These are phyloP conservation scores for Watsonalla cultraria DNA, from an alignment of 2,888 invertebrate genomes.

Conservation along the genomic window DNA sequence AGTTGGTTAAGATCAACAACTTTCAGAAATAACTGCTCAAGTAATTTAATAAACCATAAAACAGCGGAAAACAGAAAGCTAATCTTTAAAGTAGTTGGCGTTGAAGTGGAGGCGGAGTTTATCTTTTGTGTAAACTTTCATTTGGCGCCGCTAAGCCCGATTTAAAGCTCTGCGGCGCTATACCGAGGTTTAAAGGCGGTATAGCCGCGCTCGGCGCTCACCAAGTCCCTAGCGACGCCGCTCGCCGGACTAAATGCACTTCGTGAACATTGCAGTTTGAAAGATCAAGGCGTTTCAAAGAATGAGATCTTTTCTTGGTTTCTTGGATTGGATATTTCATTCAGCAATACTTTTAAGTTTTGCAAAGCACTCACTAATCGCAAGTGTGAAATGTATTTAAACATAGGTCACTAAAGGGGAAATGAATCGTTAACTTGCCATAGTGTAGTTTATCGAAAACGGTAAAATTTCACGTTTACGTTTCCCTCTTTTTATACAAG, in stretches of 20 bases:
- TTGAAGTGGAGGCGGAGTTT: slow-evolving; percentile 33
- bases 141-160: slow-evolving; percentile 48
- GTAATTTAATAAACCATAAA: not conserved
- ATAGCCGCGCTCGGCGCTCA: slow-evolving; percentile 21
- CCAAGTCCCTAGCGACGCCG: slow-evolving; percentile 3
- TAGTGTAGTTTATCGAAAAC: too few relatives aligned
- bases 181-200: slow-evolving; percentile 29
- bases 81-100: slow-evolving; percentile 31
- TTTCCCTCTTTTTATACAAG: too few relatives aligned
- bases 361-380: too few relatives aligned
- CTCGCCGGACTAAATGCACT: slow-evolving; percentile 2
- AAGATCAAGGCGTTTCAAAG: slow-evolving; percentile 1
- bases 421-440: too few relatives aligned
- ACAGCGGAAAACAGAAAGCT: slow-evolving; percentile 31
- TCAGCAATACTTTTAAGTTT: too few relatives aligned
- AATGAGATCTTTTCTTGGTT: not conserved
- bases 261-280: slow-evolving; percentile 3
- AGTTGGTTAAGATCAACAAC: too few relatives aligned
- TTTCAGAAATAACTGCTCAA: too few relatives aligned
- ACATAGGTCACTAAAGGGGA: too few relatives aligned
- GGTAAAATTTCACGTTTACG: too few relatives aligned
- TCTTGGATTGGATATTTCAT: not conserved
- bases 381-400: too few relatives aligned
- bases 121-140: slow-evolving; percentile 68
- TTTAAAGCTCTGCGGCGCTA: slow-evolving; percentile 11